Conservation (phyloP, 2,888 invertebrate genomes). For the Himalopsyche anomala region DNA sequence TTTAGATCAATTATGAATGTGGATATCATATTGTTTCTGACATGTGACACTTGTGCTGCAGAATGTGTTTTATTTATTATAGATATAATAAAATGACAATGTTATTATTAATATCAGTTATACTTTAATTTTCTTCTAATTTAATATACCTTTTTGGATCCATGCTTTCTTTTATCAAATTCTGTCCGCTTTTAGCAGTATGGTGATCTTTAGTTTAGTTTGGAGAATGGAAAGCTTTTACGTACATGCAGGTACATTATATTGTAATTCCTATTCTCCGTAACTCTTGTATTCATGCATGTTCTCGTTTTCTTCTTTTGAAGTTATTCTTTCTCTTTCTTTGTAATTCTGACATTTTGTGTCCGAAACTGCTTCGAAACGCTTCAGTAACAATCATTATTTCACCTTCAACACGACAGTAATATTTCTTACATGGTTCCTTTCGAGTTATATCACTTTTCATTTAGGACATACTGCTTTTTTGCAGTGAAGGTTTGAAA, state of each 20-base stretch:
- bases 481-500: neutral
- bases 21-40: too few relatives aligned
- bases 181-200: conserved; percentile 43
- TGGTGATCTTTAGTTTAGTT: conserved; percentile 19
- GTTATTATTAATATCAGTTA: too few relatives aligned
- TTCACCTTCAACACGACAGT: conserved; percentile 16
- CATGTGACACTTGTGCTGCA: too few relatives aligned
- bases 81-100: too few relatives aligned
- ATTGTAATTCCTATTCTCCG: conserved; percentile 18
- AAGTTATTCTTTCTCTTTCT: conserved; percentile 50
- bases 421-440: neutral
- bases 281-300: conserved; percentile 59
- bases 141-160: conserved; percentile 5
- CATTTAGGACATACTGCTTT: neutral
- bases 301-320: conserved; percentile 62
- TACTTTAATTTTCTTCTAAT: neutral
- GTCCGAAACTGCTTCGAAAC: conserved; percentile 52
- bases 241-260: conserved; percentile 38
- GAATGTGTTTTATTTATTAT: too few relatives aligned
- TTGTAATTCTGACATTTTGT: conserved; percentile 47
- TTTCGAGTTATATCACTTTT: conserved; percentile 1
- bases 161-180: conserved; percentile 23
- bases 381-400: conserved; percentile 52
- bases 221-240: conserved; percentile 36
- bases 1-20: too few relatives aligned